Base-by-base conservation (phyloP, 2,888 invertebrate genomes). In the Ceratothoa steindachneri region DNA sequence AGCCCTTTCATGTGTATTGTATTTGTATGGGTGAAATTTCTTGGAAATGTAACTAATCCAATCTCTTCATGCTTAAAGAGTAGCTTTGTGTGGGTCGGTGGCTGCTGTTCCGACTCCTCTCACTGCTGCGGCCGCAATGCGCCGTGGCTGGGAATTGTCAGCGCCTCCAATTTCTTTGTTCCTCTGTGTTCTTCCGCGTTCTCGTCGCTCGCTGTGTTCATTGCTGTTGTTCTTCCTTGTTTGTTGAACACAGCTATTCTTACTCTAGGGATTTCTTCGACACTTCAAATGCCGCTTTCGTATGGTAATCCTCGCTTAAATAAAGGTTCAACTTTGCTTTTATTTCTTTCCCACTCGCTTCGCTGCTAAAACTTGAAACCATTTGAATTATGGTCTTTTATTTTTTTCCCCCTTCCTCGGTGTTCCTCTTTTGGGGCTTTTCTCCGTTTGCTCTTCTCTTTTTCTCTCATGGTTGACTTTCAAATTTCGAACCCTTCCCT, bases 301-400 rank as follows among this genome's bases (percentile, higher is more conserved):
- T 60, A 60, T 60, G 60, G 60, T 60, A 60, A 60, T 60, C 60
- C 12, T 12, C 60, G 19, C 24, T 60, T 60, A 60, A 60, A n/a
- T 60, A 60, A n/a, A 24, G 15, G 41, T 41, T 41, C 41, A 41
- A 41, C 5, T 41, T 41, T 15, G 7, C 15, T 15, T 41, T 41
- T 41, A 15, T 41, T 41, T 41, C 41, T 15, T 41, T 41, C 15
- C 15, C 7, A 9, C 41, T 9, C 41, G 41, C 41, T 5, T 41
- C 15, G n/a, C 41, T 5, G 41, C 41, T 9, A 41, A 41, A 5
- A 9, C 41, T 41, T 5, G 5, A 15, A 41, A 41, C 15, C 15
- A 5, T 60, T 60, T 7, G 12, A 12, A 60, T 60, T 60, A 24
- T 7, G 27, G 1, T 60, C 22, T 7, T 2, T 4, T 24, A 2